Evolutionary conservation across 2,888 invertebrate species (phyloP).

Genomic region (Pammene fasciana): DNA sequence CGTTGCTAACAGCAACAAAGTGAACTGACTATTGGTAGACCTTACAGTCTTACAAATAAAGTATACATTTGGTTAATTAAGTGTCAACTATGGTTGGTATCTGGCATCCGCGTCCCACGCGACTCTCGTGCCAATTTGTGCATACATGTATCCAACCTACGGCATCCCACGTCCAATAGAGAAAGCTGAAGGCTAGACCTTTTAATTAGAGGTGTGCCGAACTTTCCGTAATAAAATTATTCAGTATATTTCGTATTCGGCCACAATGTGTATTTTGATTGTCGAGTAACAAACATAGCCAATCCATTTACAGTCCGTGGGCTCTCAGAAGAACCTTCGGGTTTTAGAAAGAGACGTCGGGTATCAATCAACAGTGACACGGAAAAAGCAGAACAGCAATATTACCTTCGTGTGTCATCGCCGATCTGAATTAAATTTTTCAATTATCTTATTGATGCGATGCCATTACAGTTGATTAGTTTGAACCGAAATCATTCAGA

Average conservation of each 20-base stretch:
- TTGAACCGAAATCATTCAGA: too few species aligned
- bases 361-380: too few species aligned
- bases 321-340: too few species aligned
- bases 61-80: neutral
- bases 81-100: conserved; percentile 47
- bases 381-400: too few species aligned
- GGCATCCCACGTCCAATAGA: conserved; percentile 60
- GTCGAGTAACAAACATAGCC: too few species aligned
- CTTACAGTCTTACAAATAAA: neutral
- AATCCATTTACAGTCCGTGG: too few species aligned
- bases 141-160: conserved; percentile 57
- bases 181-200: conserved; percentile 44
- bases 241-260: neutral
- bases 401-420: too few species aligned
- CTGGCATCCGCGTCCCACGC: conserved; percentile 74
- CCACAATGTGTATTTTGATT: too few species aligned
- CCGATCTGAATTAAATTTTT: too few species aligned
- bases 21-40: neutral
- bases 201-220: conserved; percentile 18
- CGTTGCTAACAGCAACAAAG: conserved; percentile 8
- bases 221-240: neutral
- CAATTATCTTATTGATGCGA: too few species aligned
- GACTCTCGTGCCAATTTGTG: conserved; percentile 68
- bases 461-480: too few species aligned
- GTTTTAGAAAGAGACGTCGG: too few species aligned